Evolutionary conservation across 2,888 invertebrate genomes (phyloP).

Genomic region (Nezara viridula): DNA sequence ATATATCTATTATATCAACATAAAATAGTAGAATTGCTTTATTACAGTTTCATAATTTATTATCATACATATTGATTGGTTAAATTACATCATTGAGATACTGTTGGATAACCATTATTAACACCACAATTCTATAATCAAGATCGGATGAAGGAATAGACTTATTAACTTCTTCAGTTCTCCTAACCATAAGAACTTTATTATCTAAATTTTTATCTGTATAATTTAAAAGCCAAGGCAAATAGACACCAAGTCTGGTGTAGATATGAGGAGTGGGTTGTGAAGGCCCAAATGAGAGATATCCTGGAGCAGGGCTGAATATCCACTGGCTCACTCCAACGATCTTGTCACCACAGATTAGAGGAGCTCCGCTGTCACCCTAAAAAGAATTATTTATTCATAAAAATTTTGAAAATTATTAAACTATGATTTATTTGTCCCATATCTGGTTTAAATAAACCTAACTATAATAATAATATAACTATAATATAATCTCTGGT

Average conservation of each 20-base stretch:
- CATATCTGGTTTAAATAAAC: no score
- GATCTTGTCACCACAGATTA: not conserved
- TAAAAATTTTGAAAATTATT: not conserved
- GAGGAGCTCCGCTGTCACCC: conserved; percentile 51
- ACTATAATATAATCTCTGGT: no score
- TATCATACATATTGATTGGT: no score
- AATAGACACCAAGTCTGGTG: not conserved
- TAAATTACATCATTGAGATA: not conserved
- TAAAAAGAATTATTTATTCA: not conserved
- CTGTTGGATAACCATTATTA: not conserved
- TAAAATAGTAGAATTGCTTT: not conserved
- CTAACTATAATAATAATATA: no score
- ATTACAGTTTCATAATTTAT: not conserved
- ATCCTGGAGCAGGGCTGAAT: not conserved
- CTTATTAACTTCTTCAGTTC: not conserved
- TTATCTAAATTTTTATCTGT: not conserved
- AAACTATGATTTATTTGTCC: no score
- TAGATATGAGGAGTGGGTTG: conserved; percentile 28
- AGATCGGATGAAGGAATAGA: not conserved
- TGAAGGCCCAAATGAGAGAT: conserved; percentile 1
- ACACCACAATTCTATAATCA: not conserved
- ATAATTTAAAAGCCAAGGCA: conserved; percentile 1
- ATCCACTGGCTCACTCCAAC: conserved; percentile 30
- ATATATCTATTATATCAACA: not conserved
- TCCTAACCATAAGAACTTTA: not conserved